Evolutionary conservation across 2,113 vertebrate genomes (phyloP).

Genomic region (Ammodytes dubius): DNA sequence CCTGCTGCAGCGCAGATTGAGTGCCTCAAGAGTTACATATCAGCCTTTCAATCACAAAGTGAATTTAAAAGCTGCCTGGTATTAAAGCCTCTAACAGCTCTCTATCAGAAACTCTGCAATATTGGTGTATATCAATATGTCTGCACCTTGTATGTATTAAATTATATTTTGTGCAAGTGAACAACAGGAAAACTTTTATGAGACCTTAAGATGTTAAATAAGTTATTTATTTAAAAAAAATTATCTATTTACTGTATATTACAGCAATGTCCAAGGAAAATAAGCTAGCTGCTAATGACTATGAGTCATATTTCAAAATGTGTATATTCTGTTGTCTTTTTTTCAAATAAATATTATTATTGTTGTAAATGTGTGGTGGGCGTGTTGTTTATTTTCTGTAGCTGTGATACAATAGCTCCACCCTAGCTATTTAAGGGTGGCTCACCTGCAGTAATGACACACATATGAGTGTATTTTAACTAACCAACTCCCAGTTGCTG

Average conservation of each 20-base stretch:
- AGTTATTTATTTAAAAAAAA: slow-evolving; percentile 42
- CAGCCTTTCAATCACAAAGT: neutral
- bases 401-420: neutral
- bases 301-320: slow-evolving; percentile 29
- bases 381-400: neutral
- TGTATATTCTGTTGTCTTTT: slow-evolving; percentile 41
- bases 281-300: slow-evolving; percentile 45
- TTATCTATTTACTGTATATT: slow-evolving; percentile 52
- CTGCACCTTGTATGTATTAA: slow-evolving; percentile 1
- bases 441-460: neutral
- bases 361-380: slow-evolving; percentile 4
- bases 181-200: slow-evolving; percentile 16
- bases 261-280: slow-evolving; percentile 31
- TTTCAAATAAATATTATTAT: slow-evolving; percentile 56
- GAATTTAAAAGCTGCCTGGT: neutral
- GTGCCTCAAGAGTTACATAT: neutral
- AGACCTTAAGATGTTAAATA: slow-evolving; percentile 28
- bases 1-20: neutral
- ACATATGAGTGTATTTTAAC: neutral
- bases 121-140: neutral
- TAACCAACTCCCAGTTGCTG: neutral
- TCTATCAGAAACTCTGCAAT: slow-evolving; percentile 9
- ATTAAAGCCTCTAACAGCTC: neutral
- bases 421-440: neutral
- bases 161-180: slow-evolving; percentile 17